Evolutionary conservation across 2,888 invertebrate genomes (phyloP).

Genomic region (Tipula confusa): DNA sequence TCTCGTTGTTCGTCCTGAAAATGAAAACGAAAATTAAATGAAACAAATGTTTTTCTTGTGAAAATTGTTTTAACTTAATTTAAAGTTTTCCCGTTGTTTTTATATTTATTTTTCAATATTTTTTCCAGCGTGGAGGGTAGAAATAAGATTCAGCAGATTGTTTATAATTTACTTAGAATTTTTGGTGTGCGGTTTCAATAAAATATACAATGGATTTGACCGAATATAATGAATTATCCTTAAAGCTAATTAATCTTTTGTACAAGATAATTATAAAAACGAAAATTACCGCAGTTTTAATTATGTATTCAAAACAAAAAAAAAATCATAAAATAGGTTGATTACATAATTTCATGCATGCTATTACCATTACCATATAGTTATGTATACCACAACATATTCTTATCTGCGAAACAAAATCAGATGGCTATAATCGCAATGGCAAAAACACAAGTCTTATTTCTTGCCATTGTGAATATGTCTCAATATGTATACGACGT

Average conservation of each 20-base stretch:
- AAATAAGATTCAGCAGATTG: not conserved
- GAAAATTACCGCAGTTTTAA: not conserved
- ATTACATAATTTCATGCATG: not conserved
- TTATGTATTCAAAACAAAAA: not conserved
- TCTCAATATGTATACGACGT: not conserved
- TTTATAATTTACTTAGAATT: not conserved
- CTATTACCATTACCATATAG: not conserved
- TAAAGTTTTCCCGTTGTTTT: not conserved
- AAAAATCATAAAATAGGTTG: not conserved
- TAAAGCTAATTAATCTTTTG: not conserved
- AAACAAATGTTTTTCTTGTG: not conserved
- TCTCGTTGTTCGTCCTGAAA: not conserved
- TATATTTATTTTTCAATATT: not conserved
- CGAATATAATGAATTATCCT: not conserved
- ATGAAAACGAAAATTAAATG: not conserved
- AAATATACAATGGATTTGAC: not conserved
- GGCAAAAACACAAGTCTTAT: not conserved
- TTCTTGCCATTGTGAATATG: not conserved
- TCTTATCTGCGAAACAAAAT: not conserved
- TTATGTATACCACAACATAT: not conserved
- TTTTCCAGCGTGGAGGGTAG: not conserved
- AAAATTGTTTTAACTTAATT: not conserved
- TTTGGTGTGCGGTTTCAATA: too few relatives aligned
- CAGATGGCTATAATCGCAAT: not conserved
- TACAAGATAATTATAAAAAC: not conserved